Evolutionary conservation across 1,140 invertebrate species (phyloP).

Genomic region (Bombus haemorrhoidalis): DNA sequence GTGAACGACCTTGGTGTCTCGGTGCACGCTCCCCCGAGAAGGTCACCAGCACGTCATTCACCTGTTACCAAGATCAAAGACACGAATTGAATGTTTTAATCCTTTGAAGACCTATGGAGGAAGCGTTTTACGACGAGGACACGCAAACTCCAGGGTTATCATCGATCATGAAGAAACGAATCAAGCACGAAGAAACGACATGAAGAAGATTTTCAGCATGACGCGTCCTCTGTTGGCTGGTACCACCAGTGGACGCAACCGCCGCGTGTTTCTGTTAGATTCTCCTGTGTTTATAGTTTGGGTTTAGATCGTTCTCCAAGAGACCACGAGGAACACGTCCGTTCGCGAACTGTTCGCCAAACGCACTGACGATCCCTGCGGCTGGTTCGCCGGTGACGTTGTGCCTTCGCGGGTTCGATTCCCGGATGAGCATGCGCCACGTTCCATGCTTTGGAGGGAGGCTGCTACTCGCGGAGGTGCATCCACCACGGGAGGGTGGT

Average conservation of each 20-base stretch:
- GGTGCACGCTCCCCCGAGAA: constrained; percentile 27
- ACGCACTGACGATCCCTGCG: constrained; percentile 80
- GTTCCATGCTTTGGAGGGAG: constrained; percentile 59
- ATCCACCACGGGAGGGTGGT: constrained; percentile 50
- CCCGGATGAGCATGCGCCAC: constrained; percentile 75
- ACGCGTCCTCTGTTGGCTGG: background rate
- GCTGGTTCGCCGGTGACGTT: constrained; percentile 79
- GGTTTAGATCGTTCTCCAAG: constrained; percentile 64
- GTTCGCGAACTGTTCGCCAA: constrained; percentile 82
- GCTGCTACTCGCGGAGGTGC: constrained; percentile 56
- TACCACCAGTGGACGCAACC: background rate
- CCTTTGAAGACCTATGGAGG: constrained; percentile 6
- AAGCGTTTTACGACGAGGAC: constrained; percentile 6
- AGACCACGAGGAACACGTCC: constrained; percentile 74
- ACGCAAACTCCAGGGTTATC: background rate
- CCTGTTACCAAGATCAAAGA: background rate
- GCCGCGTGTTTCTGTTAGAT: background rate
- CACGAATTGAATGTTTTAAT: too few species aligned
- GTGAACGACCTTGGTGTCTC: constrained; percentile 56
- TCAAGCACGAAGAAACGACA: background rate
- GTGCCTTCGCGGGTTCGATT: constrained; percentile 72
- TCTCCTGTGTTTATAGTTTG: constrained; percentile 31
- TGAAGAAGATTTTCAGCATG: background rate
- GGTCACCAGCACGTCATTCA: constrained; percentile 38
- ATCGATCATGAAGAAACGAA: background rate